Evolutionary conservation across 2,888 invertebrate genomes (phyloP).

Genomic region (Dimorphilus gyrociliatus): DNA sequence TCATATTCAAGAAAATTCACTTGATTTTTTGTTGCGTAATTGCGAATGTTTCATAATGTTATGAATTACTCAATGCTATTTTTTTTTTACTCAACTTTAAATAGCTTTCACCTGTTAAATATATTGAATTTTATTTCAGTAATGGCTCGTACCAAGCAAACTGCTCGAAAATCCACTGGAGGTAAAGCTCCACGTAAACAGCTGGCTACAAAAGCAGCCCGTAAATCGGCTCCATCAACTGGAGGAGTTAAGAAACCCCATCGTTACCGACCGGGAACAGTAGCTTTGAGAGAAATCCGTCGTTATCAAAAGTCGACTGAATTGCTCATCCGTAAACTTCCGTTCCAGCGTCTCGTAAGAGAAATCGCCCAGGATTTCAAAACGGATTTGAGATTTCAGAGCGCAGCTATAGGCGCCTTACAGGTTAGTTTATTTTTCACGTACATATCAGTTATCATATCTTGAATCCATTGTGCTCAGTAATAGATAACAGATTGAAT

Average conservation of each 20-base stretch:
- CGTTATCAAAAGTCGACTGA: slow-evolving; percentile 38
- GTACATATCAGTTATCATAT: no score
- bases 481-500: no score
- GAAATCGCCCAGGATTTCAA: slow-evolving; percentile 40
- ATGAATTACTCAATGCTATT: no score
- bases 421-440: no score
- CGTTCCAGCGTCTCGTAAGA: slow-evolving; percentile 36
- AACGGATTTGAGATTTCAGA: slow-evolving; percentile 37
- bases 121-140: no score
- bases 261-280: slow-evolving; percentile 38
- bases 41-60: no score
- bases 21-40: slow-evolving; percentile 4
- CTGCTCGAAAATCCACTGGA: slow-evolving; percentile 37
- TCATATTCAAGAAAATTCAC: slow-evolving; percentile 1
- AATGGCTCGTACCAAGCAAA: slow-evolving; percentile 39
- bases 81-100: no score
- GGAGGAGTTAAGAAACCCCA: slow-evolving; percentile 38
- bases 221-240: slow-evolving; percentile 38
- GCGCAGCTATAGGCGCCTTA: slow-evolving; percentile 36
- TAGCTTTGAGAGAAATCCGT: slow-evolving; percentile 37
- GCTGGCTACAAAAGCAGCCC: slow-evolving; percentile 37
- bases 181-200: slow-evolving; percentile 38
- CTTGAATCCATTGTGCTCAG: no score
- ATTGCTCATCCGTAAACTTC: slow-evolving; percentile 34
- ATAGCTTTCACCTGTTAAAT: no score